phyloP scores from a whole-genome alignment of 2,113 vertebrate species.

The Crocuta crocuta region DNA sequence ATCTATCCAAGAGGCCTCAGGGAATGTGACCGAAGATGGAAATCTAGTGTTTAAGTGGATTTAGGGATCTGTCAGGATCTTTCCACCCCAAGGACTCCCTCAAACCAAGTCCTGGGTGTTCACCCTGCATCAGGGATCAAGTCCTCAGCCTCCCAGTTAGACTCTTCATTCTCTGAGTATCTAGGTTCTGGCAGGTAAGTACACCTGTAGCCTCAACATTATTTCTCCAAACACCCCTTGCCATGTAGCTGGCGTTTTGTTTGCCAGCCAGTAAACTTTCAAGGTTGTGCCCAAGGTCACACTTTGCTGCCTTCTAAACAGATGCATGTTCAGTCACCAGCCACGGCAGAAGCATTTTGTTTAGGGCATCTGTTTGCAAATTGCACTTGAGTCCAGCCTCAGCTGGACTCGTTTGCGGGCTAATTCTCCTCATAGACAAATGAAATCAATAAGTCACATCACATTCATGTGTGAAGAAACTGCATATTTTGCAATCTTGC shows the following conservation, averaged over 20 bases:
- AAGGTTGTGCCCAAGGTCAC: not conserved
- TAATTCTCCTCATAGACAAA: not conserved
- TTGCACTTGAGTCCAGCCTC: not conserved
- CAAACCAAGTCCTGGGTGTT: not conserved
- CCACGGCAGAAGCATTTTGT: not conserved
- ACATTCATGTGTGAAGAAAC: not conserved
- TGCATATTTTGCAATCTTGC: not conserved
- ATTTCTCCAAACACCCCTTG: not conserved
- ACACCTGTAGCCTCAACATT: not conserved
- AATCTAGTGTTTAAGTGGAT: not conserved
- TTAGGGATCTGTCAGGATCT: not conserved
- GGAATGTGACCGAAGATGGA: not conserved
- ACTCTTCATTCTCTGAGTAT: not conserved
- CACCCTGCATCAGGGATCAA: not conserved
- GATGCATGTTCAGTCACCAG: not conserved
- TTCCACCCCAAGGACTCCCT: not conserved
- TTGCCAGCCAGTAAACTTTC: not conserved
- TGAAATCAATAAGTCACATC: conserved; percentile 32
- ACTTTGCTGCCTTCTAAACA: not conserved
- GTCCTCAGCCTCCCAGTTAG: not conserved
- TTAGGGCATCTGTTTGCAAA: conserved; percentile 46
- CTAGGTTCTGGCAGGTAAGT: not conserved
- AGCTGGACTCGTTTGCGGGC: conserved; percentile 5
- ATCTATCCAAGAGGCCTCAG: not conserved
- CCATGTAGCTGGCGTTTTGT: not conserved